phyloP scores from a whole-genome alignment of 2,888 invertebrate genomes.

The Incurvaria masculella region DNA sequence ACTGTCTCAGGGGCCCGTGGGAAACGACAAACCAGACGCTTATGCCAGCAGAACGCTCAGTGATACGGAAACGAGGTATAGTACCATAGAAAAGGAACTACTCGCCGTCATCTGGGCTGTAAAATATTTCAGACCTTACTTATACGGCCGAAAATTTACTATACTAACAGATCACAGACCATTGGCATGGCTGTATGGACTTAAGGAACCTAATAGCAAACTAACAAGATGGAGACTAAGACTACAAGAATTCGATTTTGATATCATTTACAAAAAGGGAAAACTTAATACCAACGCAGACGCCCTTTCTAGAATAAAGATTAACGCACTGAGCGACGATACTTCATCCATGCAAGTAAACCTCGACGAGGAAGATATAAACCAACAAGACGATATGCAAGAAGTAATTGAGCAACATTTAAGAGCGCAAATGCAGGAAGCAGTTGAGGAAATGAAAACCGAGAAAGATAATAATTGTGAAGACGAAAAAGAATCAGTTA shows the following conservation, averaged over 20 bases:
- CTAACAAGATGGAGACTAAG: slow-evolving; percentile 1
- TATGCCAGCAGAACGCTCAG: background rate
- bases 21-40: too few relatives aligned
- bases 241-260: slow-evolving; percentile 2
- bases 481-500: too few relatives aligned
- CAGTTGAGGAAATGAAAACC: too few relatives aligned
- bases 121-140: background rate
- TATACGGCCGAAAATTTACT: background rate
- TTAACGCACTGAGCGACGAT: too few relatives aligned
- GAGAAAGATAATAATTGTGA: too few relatives aligned
- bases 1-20: slow-evolving; percentile 9
- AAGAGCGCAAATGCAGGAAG: background rate
- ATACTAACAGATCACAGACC: slow-evolving; percentile 4
- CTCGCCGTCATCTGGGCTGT: background rate
- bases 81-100: background rate
- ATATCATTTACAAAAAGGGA: background rate
- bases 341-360: too few relatives aligned
- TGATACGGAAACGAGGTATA: background rate
- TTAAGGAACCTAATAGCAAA: slow-evolving; percentile 3
- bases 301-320: background rate
- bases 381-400: too few relatives aligned
- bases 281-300: background rate
- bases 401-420: too few relatives aligned
- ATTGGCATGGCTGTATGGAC: background rate
- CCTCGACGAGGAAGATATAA: too few relatives aligned